These are phyloP conservation scores for Laticauda laticaudata DNA, from an alignment of 2,113 vertebrate genomes.

Conservation along the genomic window DNA sequence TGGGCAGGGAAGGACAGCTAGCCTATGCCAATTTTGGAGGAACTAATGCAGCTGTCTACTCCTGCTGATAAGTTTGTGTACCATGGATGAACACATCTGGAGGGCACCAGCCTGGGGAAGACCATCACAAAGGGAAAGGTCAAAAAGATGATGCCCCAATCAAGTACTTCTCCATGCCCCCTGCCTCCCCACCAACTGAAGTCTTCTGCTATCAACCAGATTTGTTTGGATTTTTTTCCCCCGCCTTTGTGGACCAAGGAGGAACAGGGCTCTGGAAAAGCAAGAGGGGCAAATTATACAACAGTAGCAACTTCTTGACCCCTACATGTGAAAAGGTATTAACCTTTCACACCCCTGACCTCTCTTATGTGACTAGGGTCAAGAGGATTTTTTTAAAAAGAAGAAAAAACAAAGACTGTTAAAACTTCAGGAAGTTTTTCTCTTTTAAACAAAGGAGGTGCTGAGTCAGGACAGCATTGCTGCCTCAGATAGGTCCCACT, in stretches of 20 bases:
- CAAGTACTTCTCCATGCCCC: background rate
- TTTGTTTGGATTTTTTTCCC: background rate
- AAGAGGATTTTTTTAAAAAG: background rate
- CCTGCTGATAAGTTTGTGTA: background rate
- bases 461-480: background rate
- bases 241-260: background rate
- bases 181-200: background rate
- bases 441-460: background rate
- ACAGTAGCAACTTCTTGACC: slow-evolving; percentile 2
- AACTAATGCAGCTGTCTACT: background rate
- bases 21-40: background rate
- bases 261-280: background rate
- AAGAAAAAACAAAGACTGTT: background rate
- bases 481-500: background rate
- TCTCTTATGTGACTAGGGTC: background rate
- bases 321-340: background rate
- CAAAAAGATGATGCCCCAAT: background rate
- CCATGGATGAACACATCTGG: background rate
- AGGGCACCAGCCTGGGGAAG: background rate
- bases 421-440: background rate
- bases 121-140: background rate
- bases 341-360: background rate
- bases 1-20: background rate
- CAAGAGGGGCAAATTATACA: background rate
- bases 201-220: background rate